Conservation (phyloP, 2,888 invertebrate genomes). For the Epinotia bilunana region DNA sequence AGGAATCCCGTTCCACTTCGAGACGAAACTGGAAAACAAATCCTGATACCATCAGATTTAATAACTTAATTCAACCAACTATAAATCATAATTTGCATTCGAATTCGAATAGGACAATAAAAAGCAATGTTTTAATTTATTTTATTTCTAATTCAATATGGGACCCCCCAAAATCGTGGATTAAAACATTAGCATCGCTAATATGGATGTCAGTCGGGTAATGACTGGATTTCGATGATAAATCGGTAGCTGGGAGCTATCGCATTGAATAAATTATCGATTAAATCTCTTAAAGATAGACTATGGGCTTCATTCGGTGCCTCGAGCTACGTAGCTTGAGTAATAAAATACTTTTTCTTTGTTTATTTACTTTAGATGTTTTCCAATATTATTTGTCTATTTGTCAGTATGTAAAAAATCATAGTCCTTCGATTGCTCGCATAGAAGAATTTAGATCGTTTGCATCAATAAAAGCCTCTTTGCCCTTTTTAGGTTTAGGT, state of each 20-base stretch:
- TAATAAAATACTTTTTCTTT: constrained; percentile 10
- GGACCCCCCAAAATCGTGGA: constrained; percentile 55
- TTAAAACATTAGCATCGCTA: constrained; percentile 58
- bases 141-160: constrained; percentile 54
- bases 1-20: constrained; percentile 29
- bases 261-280: constrained; percentile 48
- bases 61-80: constrained; percentile 31
- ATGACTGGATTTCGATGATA: constrained; percentile 61
- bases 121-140: constrained; percentile 41
- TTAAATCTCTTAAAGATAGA: constrained; percentile 44
- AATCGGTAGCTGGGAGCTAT: constrained; percentile 51
- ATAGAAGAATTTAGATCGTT: not conserved
- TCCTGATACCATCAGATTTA: constrained; percentile 31
- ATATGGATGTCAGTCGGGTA: constrained; percentile 61
- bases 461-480: not conserved
- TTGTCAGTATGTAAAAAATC: not conserved
- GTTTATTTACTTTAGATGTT: constrained; percentile 20
- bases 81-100: constrained; percentile 43
- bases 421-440: too few relatives aligned
- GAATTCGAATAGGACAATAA: constrained; percentile 33
- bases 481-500: not conserved
- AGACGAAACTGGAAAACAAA: constrained; percentile 34
- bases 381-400: not conserved
- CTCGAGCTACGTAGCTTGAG: constrained; percentile 1
- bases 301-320: constrained; percentile 28